Conservation (phyloP, 53 echinoderm and acorn worm species). For the Echinarachnius parma region DNA sequence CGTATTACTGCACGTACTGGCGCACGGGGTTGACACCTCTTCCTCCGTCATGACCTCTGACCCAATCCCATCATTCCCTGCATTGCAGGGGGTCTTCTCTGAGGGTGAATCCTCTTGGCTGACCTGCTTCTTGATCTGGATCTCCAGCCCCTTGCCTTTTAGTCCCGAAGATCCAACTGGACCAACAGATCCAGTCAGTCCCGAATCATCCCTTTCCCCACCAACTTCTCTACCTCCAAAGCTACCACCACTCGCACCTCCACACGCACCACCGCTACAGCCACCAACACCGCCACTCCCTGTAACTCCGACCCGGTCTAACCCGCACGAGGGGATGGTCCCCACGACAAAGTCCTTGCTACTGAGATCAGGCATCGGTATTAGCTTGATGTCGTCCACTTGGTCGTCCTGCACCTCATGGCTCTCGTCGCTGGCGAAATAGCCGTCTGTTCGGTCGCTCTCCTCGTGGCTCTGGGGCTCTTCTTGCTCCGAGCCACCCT, state of each 20-base stretch:
- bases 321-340: background rate
- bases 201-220: background rate
- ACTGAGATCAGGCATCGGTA: constrained; percentile 15
- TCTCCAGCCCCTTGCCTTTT: constrained; percentile 20
- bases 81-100: background rate
- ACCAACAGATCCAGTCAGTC: background rate
- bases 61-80: background rate
- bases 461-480: constrained; percentile 12
- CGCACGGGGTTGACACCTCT: constrained; percentile 38
- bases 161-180: background rate
- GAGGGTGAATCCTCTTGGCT: constrained; percentile 3
- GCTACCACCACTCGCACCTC: too few relatives aligned
- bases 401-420: background rate
- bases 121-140: background rate
- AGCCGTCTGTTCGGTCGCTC: background rate
- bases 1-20: constrained; percentile 33
- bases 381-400: constrained; percentile 12
- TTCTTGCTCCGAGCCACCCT: constrained; percentile 14
- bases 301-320: background rate
- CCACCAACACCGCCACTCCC: too few relatives aligned
- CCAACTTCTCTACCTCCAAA: too few relatives aligned
- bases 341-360: background rate
- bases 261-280: background rate
- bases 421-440: constrained; percentile 29
- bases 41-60: constrained; percentile 17